A percentile compares a stretch with the other conserved stretches of the same genome.
Evolutionary conservation across 2,797 vertebrate genomes (phyloP).

Genomic region (Notolepis coatsorum): DNA sequence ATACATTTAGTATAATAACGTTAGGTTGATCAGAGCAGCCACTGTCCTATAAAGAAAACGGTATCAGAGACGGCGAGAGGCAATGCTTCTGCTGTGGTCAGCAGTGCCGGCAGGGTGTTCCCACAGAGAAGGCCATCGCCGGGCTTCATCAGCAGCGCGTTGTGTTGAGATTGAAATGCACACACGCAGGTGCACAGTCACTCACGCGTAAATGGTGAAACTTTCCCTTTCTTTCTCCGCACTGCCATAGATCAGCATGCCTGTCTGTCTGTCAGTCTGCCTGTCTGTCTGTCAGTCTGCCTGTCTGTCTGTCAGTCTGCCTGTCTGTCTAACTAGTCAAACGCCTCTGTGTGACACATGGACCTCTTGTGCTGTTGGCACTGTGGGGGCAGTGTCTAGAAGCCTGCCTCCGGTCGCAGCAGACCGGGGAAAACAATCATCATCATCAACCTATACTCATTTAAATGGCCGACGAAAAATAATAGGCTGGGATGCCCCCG

Average conservation of each 20-base stretch:
- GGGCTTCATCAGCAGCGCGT: constrained; percentile 67
- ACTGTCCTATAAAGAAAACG: no score
- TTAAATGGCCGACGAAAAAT: constrained; percentile 44
- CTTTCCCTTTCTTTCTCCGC: constrained; percentile 53
- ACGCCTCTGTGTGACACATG: constrained; percentile 20
- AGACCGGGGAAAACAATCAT: constrained; percentile 35
- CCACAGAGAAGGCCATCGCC: constrained; percentile 72
- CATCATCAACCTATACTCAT: constrained; percentile 40
- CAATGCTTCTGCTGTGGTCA: constrained; percentile 73
- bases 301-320: neutral
- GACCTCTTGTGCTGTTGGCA: constrained; percentile 25
- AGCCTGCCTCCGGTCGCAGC: neutral
- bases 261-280: neutral
- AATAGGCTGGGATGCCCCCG: constrained; percentile 25
- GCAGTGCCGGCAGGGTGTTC: constrained; percentile 61
- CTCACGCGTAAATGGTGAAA: constrained; percentile 35
- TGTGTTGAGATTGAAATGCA: constrained; percentile 68
- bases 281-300: neutral
- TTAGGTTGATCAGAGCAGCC: no score
- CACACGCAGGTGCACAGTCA: constrained; percentile 36
- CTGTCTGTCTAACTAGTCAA: constrained; percentile 31
- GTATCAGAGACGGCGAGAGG: constrained; percentile 60
- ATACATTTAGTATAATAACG: no score
- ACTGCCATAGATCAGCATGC: constrained; percentile 36
- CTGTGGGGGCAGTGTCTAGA: constrained; percentile 14